Conservation (phyloP, 2,888 invertebrate genomes). For the Agrochola lota region DNA sequence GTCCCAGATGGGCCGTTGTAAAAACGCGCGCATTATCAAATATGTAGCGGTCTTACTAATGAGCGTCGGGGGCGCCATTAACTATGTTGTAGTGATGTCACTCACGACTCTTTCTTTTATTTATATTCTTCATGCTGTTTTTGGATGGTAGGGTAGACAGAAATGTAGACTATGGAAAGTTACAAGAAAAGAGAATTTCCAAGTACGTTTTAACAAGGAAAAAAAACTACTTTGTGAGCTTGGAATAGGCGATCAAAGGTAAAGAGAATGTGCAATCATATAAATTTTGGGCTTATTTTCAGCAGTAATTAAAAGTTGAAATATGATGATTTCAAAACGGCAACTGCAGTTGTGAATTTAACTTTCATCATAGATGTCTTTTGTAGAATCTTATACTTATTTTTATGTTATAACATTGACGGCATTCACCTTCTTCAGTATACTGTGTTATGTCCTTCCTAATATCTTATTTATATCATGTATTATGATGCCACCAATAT, state of each 20-base stretch:
- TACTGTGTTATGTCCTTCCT: neutral
- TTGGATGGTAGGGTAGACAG: neutral
- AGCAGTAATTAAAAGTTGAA: neutral
- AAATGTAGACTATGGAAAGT: neutral
- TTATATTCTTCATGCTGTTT: conserved; percentile 12
- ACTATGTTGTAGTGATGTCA: conserved; percentile 52
- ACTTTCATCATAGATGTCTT: neutral
- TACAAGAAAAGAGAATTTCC: neutral
- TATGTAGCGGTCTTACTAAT: conserved; percentile 59
- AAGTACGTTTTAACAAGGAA: no score
- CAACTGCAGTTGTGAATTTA: neutral
- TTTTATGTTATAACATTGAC: conserved; percentile 29
- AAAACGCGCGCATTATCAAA: conserved; percentile 67
- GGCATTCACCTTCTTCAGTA: conserved; percentile 13
- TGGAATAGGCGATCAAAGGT: no score
- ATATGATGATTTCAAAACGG: neutral
- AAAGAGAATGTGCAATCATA: neutral
- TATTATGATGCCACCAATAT: conserved; percentile 19
- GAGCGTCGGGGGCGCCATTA: conserved; percentile 57
- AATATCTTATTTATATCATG: conserved; percentile 20
- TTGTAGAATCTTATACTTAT: neutral
- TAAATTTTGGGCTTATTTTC: neutral
- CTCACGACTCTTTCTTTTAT: conserved; percentile 42
- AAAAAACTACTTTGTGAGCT: no score
- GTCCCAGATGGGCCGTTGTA: conserved; percentile 66